A percentile compares a stretch with the other conserved stretches of the same genome.
phyloP scores from a whole-genome alignment of 2,113 vertebrate species.

The Pelobates fuscus region DNA sequence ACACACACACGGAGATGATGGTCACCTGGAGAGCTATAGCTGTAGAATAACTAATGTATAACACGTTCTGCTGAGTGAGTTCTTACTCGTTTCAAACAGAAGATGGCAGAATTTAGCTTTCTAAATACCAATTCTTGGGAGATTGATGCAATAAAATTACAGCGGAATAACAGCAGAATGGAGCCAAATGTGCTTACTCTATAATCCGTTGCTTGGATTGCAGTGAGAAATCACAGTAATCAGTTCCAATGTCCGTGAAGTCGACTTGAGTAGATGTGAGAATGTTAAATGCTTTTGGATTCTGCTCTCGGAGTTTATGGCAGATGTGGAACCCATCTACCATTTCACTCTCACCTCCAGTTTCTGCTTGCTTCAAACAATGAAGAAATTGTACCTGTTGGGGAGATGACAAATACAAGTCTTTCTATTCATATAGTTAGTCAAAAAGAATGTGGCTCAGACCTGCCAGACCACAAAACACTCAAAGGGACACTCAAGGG shows the following conservation, averaged over 20 bases:
- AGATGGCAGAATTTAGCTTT: conserved; percentile 57
- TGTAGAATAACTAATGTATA: too few species aligned
- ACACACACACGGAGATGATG: too few species aligned
- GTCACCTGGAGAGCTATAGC: too few species aligned
- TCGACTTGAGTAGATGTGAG: conserved; percentile 80
- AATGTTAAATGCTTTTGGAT: conserved; percentile 79
- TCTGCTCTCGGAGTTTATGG: conserved; percentile 73
- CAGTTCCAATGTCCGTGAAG: conserved; percentile 83
- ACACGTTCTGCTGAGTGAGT: too few species aligned
- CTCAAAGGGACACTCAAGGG: background rate
- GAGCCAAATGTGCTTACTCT: conserved; percentile 72
- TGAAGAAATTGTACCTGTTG: conserved; percentile 91
- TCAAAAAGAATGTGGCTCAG: background rate
- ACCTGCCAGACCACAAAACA: conserved; percentile 1
- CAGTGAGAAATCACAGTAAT: conserved; percentile 91
- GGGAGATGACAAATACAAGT: conserved; percentile 23
- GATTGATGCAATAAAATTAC: background rate
- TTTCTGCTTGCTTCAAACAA: conserved; percentile 81
- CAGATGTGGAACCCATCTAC: conserved; percentile 88
- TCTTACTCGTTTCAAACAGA: conserved; percentile 50
- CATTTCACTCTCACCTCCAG: conserved; percentile 83
- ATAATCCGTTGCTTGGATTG: conserved; percentile 90
- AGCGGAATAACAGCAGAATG: background rate
- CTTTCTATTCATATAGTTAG: background rate
- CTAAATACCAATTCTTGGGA: background rate